Evolutionary conservation across 2,113 vertebrate species (phyloP), one percentile per base, ranked within the genome.

Genomic region (Takifugu bimaculatus): DNA sequence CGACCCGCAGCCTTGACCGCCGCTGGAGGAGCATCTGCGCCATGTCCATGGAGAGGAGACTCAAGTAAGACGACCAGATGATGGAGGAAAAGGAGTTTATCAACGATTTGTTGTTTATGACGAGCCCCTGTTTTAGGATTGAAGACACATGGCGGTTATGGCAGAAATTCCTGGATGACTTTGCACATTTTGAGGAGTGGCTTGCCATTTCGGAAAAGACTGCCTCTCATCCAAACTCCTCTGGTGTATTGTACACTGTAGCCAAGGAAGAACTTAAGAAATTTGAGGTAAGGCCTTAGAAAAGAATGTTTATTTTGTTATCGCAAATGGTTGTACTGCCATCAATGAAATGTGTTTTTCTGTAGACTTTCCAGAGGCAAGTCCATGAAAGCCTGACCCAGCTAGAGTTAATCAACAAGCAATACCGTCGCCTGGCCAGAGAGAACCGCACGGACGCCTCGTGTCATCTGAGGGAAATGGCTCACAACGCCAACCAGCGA

Each of bases 201-300:
- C 84, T 99, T 42, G 80, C 86, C 76, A 52, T 72, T 67, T 95
- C 96, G 0, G 97, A 99, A 75, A 92, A 75, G 68, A 97, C 89
- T 13, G 96, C 96, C 65, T 94, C 96, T 28, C 89, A 93, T 39
- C 93, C 96, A 13, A 96, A 95, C 83, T 97, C 97, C 54, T 96
- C 97, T 3, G 94, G 92, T 27, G 95, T 99, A 0, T 88, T 98
- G 20, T 99, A 98, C 79, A 96, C 94, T 0, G 88, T 95, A 51
- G 96, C 96, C 81, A 98, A 98, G 77, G 96, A 99, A 74, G 97
- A 99, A 50, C 90, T 98, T 14, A 98, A 99, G 91, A 99, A 95
- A 84, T 99, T 99, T 88, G 96, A 99, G 95, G 97, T 60, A 67
- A 20, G 20, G 1, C 20, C 20, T 28, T 52, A 12, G 6, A 48